phyloP scores from a whole-genome alignment of 92 coral and sea anemone genomes.

The Palythoa caribaeorum region DNA sequence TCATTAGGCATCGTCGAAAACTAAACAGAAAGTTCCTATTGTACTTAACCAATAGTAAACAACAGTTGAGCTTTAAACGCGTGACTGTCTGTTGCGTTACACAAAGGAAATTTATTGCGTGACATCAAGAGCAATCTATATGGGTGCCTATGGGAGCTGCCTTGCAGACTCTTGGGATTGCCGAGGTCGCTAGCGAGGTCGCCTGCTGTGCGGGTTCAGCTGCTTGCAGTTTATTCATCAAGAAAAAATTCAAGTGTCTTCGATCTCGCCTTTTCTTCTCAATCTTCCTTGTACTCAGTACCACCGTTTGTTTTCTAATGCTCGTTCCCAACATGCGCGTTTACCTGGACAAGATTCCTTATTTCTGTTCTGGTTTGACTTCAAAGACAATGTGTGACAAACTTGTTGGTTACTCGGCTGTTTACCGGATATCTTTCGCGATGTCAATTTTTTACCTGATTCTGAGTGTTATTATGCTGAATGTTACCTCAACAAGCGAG shows the following conservation, averaged over 20 bases:
- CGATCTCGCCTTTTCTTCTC: slow-evolving; percentile 85
- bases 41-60: not conserved
- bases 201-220: slow-evolving; percentile 99
- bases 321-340: slow-evolving; percentile 90
- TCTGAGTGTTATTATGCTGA: slow-evolving; percentile 76
- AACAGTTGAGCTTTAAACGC: not conserved
- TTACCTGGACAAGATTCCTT: slow-evolving; percentile 83
- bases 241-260: slow-evolving; percentile 78
- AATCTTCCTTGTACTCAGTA: slow-evolving; percentile 77
- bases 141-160: slow-evolving; percentile 99
- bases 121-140: slow-evolving; percentile 70
- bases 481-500: slow-evolving; percentile 85
- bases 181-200: slow-evolving; percentile 99
- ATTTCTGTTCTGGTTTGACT: slow-evolving; percentile 84
- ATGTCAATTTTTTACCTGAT: slow-evolving; percentile 74
- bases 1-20: not conserved
- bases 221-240: slow-evolving; percentile 87
- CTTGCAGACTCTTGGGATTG: slow-evolving; percentile 97
- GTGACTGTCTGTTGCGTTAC: not conserved
- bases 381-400: slow-evolving; percentile 84
- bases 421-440: slow-evolving; percentile 93
- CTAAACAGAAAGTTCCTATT: not conserved
- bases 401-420: slow-evolving; percentile 95
- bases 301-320: slow-evolving; percentile 80
- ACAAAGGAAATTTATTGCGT: slow-evolving; percentile 29